A percentile compares a stretch with the other conserved stretches of the same genome.
These are phyloP conservation scores for Hypercompe scribonia DNA, from an alignment of 2,888 invertebrate genomes.

Conservation along the genomic window DNA sequence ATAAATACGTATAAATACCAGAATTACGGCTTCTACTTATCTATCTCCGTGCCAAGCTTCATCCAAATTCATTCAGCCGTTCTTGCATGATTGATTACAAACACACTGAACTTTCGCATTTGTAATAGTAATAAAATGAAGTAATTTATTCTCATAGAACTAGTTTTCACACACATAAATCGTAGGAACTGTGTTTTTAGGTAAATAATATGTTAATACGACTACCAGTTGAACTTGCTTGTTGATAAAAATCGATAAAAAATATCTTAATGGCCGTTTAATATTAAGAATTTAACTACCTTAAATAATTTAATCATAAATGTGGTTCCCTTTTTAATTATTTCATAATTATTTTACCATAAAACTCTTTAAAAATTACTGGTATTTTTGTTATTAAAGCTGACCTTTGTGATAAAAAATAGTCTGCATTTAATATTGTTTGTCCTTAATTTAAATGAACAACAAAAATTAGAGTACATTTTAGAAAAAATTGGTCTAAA, in stretches of 20 bases:
- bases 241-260: background rate
- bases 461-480: too few relatives aligned
- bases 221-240: slow-evolving; percentile 27
- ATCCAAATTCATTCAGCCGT: background rate
- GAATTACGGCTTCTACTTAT: too few relatives aligned
- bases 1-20: too few relatives aligned
- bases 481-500: too few relatives aligned
- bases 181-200: slow-evolving; percentile 3
- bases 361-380: background rate
- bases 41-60: background rate
- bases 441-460: too few relatives aligned
- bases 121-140: background rate
- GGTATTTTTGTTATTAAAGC: background rate
- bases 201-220: slow-evolving; percentile 37
- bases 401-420: too few relatives aligned
- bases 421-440: too few relatives aligned
- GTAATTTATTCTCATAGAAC: slow-evolving; percentile 26
- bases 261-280: slow-evolving; percentile 20
- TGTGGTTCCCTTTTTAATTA: background rate
- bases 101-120: slow-evolving; percentile 11
- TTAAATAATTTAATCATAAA: background rate
- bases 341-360: background rate
- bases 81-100: background rate
- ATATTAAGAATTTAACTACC: slow-evolving; percentile 4
- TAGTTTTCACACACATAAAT: slow-evolving; percentile 19